phyloP scores from a whole-genome alignment of 1,140 invertebrate genomes.

The Bombus huntii region DNA sequence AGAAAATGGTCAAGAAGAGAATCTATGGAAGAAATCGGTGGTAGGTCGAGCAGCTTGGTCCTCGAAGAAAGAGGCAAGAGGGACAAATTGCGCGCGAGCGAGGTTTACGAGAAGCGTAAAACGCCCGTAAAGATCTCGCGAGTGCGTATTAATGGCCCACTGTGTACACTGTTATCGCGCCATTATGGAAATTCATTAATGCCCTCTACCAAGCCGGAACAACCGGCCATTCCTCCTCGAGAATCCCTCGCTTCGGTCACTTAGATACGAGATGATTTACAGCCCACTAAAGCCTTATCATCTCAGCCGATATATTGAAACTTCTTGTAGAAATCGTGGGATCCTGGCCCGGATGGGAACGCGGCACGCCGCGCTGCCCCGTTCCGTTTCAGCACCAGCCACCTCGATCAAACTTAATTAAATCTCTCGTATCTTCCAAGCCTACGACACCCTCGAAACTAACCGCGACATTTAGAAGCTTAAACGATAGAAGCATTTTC shows the following conservation, averaged over 20 bases:
- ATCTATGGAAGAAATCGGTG: neutral
- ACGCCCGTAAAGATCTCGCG: constrained; percentile 47
- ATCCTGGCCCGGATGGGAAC: neutral
- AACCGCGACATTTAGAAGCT: constrained; percentile 1
- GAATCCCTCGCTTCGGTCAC: constrained; percentile 37
- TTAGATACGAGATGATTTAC: constrained; percentile 55
- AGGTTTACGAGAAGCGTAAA: constrained; percentile 53
- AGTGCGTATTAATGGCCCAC: constrained; percentile 53
- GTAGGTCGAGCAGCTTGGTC: neutral
- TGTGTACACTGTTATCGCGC: constrained; percentile 50
- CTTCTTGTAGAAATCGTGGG: constrained; percentile 44
- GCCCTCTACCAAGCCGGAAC: constrained; percentile 27
- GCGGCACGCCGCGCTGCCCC: neutral
- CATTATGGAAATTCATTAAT: constrained; percentile 58
- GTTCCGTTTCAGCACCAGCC: neutral
- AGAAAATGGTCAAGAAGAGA: too few relatives aligned
- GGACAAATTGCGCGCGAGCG: constrained; percentile 32
- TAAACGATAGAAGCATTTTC: neutral
- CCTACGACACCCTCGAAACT: neutral
- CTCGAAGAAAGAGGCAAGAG: neutral
- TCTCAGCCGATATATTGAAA: constrained; percentile 44
- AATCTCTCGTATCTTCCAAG: neutral
- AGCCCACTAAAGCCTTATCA: constrained; percentile 46
- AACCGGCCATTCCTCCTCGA: constrained; percentile 34
- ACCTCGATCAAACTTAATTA: constrained; percentile 24